phyloP scores from a whole-genome alignment of 1,140 invertebrate species.

The Sesamia nonagrioides region DNA sequence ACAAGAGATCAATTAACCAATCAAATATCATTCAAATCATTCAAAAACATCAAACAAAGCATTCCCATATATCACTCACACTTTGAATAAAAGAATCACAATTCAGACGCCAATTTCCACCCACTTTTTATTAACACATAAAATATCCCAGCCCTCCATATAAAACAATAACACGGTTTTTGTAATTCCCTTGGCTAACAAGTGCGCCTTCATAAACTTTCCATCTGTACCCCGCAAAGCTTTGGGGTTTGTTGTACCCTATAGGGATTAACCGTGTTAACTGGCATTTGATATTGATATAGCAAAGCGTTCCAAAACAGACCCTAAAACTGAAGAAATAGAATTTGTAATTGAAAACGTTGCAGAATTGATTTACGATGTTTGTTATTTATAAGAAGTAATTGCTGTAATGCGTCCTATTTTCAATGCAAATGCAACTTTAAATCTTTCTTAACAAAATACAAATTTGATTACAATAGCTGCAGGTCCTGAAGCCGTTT shows the following conservation, averaged over 20 bases:
- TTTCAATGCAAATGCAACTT: conserved; percentile 48
- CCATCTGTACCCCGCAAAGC: conserved; percentile 78
- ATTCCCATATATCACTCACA: conserved; percentile 63
- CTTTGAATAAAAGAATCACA: conserved; percentile 61
- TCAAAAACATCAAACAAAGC: conserved; percentile 51
- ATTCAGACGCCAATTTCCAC: conserved; percentile 64
- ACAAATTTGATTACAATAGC: conserved; percentile 41
- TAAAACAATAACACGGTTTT: conserved; percentile 79
- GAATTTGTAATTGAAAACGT: conserved; percentile 47
- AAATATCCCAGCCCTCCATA: conserved; percentile 72
- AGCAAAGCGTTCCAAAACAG: conserved; percentile 31
- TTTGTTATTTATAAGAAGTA: conserved; percentile 51
- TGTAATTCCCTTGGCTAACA: conserved; percentile 79
- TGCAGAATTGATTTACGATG: conserved; percentile 47
- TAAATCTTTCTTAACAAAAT: conserved; percentile 25
- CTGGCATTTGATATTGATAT: conserved; percentile 71
- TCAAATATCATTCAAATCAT: conserved; percentile 11
- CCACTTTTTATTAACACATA: conserved; percentile 83
- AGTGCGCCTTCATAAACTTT: conserved; percentile 82
- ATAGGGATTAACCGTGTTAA: conserved; percentile 74
- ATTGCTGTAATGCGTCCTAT: conserved; percentile 54
- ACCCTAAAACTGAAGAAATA: conserved; percentile 30
- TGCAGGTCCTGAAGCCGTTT: conserved; percentile 52
- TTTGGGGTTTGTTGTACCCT: conserved; percentile 73
- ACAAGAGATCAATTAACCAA: neutral